Base-by-base conservation (phyloP, 1,140 invertebrate genomes). In the Lucilia sericata region DNA sequence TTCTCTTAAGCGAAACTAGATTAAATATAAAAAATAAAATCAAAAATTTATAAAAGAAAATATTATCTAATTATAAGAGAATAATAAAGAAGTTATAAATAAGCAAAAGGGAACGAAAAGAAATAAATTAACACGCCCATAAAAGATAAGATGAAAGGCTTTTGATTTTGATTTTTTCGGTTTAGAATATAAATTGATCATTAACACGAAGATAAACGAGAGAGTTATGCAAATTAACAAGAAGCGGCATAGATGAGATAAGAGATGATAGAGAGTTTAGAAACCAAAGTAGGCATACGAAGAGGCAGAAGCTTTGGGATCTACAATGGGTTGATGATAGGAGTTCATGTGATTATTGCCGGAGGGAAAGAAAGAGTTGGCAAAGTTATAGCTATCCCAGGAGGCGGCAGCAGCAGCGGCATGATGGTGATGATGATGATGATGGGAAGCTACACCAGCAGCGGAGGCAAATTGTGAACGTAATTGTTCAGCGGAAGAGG, bases 361-460 rank as follows among this genome's bases (percentile, higher is more conserved):
- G 2, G 85, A 76, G 10, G 89, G 86, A 82, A 90, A 90, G 82
- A 90, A 90, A 19, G 89, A 87, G 17, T 88, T 86, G 21, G 82
- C 19, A 25, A 90, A 90, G 86, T 90, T 90, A 84, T 90, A 90
- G 82, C 87, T 86, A 34, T 90, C 89, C 89, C 89, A 90, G 8
- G 88, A 86, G 9, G 85, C 83, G 21, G 83, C 17, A 9, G 81
- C 17, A 9, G 81, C 65, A 65, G 88, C 25, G 25, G 25, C 25
- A 30, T 30, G 87, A 30, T 65, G 60, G 14, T 65, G 60, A 19
- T 19, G 65, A 17, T 21, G n/a, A 12, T 80, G 76, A 85, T 88
- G 85, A 51, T 86, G 88, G 0, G 88, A 87, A 8, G 88, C 87
- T 0, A 88, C 88, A 14, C 87, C 89, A 9, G 89, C 89, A 9